A percentile compares a stretch with the other conserved stretches of the same genome.
phyloP scores from a whole-genome alignment of 2,797 vertebrate genomes.

The Glossophaga mutica region DNA sequence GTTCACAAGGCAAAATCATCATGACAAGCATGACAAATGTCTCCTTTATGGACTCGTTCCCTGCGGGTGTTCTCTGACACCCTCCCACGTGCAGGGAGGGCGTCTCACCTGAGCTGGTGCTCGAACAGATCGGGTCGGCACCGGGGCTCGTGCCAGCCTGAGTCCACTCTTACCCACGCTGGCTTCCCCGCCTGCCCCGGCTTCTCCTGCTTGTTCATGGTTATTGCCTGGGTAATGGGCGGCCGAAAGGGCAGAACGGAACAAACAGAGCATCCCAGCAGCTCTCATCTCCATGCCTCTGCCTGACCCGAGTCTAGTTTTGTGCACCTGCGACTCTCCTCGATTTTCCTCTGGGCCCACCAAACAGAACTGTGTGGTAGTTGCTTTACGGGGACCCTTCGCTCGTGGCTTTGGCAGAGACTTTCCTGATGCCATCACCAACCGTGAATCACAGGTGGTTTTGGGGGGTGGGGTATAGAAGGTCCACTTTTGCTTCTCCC shows the following conservation, averaged over 20 bases:
- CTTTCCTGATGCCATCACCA: not conserved
- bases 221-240: not conserved
- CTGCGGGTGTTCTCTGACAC: not conserved
- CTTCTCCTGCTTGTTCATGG: not conserved
- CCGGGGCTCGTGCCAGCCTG: not conserved
- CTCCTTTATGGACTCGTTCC: not conserved
- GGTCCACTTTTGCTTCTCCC: not conserved
- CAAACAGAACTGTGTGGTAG: not conserved
- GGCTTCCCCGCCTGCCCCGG: not conserved
- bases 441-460: not conserved
- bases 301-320: slow-evolving; percentile 41
- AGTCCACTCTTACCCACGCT: not conserved
- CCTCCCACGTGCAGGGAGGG: not conserved
- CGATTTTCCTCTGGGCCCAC: not conserved
- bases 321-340: not conserved
- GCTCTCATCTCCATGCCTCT: not conserved
- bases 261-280: not conserved
- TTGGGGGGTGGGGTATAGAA: not conserved
- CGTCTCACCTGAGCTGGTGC: not conserved
- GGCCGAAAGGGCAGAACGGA: not conserved
- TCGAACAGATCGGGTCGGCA: not conserved
- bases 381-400: not conserved
- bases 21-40: not conserved
- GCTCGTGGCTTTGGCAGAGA: not conserved
- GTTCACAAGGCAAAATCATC: not conserved